Percentiles rank a stretch among this genome's conserved stretches.
phyloP scores from a whole-genome alignment of 2,113 vertebrate species.

The Tiliqua scincoides region DNA sequence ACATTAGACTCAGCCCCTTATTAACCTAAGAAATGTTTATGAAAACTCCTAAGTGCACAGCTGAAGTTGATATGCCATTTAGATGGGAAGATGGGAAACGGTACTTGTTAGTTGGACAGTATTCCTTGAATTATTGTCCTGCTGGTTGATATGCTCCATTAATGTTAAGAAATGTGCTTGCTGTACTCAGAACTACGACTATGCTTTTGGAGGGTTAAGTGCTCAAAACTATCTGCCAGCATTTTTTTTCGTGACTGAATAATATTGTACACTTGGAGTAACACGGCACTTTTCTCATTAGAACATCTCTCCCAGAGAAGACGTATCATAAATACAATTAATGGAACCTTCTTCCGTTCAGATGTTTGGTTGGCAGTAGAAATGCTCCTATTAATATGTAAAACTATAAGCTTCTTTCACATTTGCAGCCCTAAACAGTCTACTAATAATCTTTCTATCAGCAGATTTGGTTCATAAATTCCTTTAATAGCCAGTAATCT shows the following conservation, averaged over 20 bases:
- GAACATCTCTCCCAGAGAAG: conserved; percentile 25
- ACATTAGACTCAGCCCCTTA: background rate
- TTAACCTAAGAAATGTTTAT: background rate
- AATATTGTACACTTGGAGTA: conserved; percentile 35
- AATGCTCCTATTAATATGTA: conserved; percentile 61
- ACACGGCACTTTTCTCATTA: conserved; percentile 2
- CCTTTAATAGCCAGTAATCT: conserved; percentile 68
- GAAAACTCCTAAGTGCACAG: background rate
- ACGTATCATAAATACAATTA: conserved; percentile 47
- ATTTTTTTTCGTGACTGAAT: conserved; percentile 32
- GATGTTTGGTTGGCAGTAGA: conserved; percentile 54
- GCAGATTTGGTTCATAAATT: conserved; percentile 70
- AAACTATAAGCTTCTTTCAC: conserved; percentile 55
- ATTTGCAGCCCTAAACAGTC: conserved; percentile 57
- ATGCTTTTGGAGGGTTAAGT: background rate
- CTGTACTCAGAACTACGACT: background rate
- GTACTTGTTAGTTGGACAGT: background rate
- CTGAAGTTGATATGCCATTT: background rate
- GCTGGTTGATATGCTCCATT: conserved; percentile 19
- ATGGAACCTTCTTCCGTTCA: conserved; percentile 44
- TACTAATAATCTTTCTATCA: conserved; percentile 67
- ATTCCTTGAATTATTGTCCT: background rate
- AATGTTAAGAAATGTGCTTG: conserved; percentile 15
- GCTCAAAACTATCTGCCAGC: background rate
- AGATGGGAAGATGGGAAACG: background rate